These are phyloP conservation scores for Agrotis segetum DNA, from an alignment of 2,888 invertebrate species.

Conservation along the genomic window DNA sequence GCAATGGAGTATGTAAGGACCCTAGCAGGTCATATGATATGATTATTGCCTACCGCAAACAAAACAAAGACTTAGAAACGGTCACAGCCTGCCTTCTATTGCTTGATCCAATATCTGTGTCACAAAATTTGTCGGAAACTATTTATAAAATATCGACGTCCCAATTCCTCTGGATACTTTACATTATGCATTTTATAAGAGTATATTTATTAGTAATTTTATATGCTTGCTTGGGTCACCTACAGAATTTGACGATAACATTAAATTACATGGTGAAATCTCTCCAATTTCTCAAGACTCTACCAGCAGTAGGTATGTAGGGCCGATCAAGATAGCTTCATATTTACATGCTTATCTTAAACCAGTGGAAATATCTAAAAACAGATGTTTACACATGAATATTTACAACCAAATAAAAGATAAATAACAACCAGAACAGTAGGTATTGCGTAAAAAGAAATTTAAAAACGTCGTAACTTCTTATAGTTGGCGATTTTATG, in stretches of 20 bases:
- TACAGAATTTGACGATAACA: neutral
- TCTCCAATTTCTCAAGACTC: neutral
- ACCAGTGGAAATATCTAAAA: slow-evolving; percentile 27
- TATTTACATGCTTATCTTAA: slow-evolving; percentile 43
- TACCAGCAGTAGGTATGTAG: slow-evolving; percentile 1
- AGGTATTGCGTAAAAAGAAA: slow-evolving; percentile 29
- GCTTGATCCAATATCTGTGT: no score
- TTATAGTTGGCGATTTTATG: slow-evolving; percentile 37
- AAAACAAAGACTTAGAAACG: no score
- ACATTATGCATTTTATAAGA: no score
- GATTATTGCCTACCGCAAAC: no score
- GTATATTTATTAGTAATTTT: neutral
- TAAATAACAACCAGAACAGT: slow-evolving; percentile 39
- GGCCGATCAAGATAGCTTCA: slow-evolving; percentile 14
- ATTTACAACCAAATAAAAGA: slow-evolving; percentile 28
- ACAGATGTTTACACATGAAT: slow-evolving; percentile 33
- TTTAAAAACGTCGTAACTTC: slow-evolving; percentile 37
- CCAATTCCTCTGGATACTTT: no score
- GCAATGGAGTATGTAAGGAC: no score
- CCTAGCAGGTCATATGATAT: no score
- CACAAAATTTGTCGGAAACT: no score
- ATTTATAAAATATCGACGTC: no score
- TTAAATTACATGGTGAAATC: slow-evolving; percentile 1
- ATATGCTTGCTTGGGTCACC: neutral
- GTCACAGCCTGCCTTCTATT: no score